Conservation (phyloP, 2,113 vertebrate genomes). For the Mola mola region DNA sequence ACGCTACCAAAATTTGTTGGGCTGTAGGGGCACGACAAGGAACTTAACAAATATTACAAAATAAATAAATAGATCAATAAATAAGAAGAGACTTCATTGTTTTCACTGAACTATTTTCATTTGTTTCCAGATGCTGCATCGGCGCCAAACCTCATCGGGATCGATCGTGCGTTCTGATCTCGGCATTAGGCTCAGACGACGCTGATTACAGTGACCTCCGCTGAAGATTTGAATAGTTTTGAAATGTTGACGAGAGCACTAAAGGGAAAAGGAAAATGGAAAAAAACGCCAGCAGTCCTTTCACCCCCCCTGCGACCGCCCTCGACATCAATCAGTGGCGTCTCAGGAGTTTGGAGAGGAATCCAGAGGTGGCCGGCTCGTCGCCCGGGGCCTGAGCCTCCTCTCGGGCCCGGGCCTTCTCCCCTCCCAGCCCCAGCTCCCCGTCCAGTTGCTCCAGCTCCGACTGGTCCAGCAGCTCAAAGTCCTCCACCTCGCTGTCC, state of each 20-base stretch:
- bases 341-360: constrained; percentile 93
- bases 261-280: constrained; percentile 27
- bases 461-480: constrained; percentile 97
- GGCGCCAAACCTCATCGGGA: too few relatives aligned
- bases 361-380: constrained; percentile 81
- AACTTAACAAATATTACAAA: too few relatives aligned
- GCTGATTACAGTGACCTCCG: too few relatives aligned
- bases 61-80: constrained; percentile 3
- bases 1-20: too few relatives aligned
- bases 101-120: neutral
- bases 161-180: too few relatives aligned
- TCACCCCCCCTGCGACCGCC: neutral
- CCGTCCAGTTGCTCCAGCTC: constrained; percentile 95
- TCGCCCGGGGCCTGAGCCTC: constrained; percentile 63
- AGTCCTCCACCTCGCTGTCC: constrained; percentile 95
- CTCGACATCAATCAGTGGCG: constrained; percentile 80
- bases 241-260: constrained; percentile 11
- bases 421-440: constrained; percentile 85
- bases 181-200: too few relatives aligned
- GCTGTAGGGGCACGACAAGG: too few relatives aligned
- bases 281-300: constrained; percentile 13
- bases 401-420: constrained; percentile 55
- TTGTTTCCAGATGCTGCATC: too few relatives aligned
- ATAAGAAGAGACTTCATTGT: neutral
- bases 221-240: neutral